A percentile compares a stretch with the other conserved stretches of the same genome.
Evolutionary conservation across 2,113 vertebrate genomes (phyloP).

Genomic region (Cryptomyrus ogoouensis): DNA sequence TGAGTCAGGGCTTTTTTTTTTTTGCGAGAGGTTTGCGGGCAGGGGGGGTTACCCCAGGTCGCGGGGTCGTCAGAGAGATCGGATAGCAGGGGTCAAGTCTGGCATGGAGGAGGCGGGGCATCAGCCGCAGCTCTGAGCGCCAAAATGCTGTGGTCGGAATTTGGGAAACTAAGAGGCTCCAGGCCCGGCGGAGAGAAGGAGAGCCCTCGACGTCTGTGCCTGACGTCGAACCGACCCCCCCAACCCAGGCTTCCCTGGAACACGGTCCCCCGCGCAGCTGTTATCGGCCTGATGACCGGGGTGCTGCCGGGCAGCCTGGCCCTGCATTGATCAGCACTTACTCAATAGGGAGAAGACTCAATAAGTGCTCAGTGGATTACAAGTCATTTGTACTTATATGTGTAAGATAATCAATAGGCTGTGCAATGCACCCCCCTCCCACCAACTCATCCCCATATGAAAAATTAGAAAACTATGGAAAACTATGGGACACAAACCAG

Average conservation of each 20-base stretch:
- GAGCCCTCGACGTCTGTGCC: slow-evolving; percentile 61
- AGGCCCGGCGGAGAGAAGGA: slow-evolving; percentile 88
- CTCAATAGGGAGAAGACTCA: slow-evolving; percentile 65
- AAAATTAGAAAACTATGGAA: not conserved
- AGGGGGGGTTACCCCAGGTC: slow-evolving; percentile 27
- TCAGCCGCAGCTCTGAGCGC: slow-evolving; percentile 79
- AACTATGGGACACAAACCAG: not conserved
- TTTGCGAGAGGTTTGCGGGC: not conserved
- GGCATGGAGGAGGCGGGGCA: not conserved
- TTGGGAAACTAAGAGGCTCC: slow-evolving; percentile 93
- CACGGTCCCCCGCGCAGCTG: slow-evolving; percentile 48
- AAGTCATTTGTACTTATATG: slow-evolving; percentile 71
- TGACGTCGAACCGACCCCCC: slow-evolving; percentile 80
- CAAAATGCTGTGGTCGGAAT: slow-evolving; percentile 98
- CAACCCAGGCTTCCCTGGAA: slow-evolving; percentile 33
- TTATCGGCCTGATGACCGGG: slow-evolving; percentile 46
- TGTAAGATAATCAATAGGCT: slow-evolving; percentile 73
- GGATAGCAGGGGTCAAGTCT: not conserved
- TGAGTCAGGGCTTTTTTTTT: slow-evolving; percentile 1
- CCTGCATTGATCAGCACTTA: slow-evolving; percentile 63
- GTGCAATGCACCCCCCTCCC: slow-evolving; percentile 56
- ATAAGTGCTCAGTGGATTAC: slow-evolving; percentile 73
- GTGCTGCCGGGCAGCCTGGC: slow-evolving; percentile 51
- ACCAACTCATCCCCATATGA: slow-evolving; percentile 28
- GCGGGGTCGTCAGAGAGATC: not conserved